Conservation (phyloP, 1,140 invertebrate genomes). For the Nasonia vitripennis region DNA sequence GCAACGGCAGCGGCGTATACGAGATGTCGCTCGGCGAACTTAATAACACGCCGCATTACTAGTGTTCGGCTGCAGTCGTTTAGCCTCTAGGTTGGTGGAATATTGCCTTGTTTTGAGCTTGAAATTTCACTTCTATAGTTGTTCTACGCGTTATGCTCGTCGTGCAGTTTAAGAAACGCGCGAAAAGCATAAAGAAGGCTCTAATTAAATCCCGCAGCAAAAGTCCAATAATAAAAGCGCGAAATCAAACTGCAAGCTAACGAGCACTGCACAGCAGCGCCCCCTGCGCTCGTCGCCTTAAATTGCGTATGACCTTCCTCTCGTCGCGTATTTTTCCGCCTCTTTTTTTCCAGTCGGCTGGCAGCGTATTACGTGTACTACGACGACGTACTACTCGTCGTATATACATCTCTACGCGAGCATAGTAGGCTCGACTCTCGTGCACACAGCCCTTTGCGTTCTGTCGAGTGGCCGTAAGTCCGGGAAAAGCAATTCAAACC, state of each 20-base stretch:
- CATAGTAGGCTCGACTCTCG: background rate
- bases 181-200: no score
- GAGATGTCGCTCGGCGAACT: background rate
- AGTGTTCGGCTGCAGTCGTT: background rate
- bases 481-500: constrained; percentile 45
- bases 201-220: constrained; percentile 20
- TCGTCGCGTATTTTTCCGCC: background rate
- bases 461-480: constrained; percentile 26
- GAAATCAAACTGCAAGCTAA: background rate
- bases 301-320: constrained; percentile 28
- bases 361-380: background rate
- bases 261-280: background rate
- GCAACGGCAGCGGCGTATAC: constrained; percentile 11
- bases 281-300: background rate
- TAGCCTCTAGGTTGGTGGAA: background rate
- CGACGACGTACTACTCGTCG: background rate
- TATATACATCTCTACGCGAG: no score
- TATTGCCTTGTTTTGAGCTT: no score
- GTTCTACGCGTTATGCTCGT: no score
- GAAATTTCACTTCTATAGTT: no score
- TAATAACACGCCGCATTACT: constrained; percentile 18
- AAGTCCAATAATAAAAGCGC: background rate
- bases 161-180: no score
- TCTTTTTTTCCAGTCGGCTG: background rate
- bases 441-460: background rate